Evolutionary conservation across 2,797 vertebrate genomes (phyloP).

Genomic region (Anabacerthia variegaticeps): DNA sequence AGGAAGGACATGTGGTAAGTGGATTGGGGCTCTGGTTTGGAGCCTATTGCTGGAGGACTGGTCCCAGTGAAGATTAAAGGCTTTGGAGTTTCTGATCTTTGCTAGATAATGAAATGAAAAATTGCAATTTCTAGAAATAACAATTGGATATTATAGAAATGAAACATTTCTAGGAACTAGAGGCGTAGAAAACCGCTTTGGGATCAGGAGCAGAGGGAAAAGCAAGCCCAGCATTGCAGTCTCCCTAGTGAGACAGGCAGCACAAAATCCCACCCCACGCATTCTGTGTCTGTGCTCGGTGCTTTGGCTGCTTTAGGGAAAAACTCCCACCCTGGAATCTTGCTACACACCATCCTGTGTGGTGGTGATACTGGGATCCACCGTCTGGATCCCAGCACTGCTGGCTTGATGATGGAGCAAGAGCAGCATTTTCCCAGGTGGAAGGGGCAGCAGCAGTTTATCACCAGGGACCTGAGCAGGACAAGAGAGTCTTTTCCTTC

Average conservation of each 20-base stretch:
- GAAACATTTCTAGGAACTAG: background rate
- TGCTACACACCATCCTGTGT: background rate
- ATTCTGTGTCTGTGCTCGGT: accelerated
- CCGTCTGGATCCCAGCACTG: no score
- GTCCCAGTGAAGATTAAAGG: background rate
- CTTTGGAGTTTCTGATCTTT: background rate
- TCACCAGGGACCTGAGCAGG: accelerated
- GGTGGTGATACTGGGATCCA: accelerated
- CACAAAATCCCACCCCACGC: background rate
- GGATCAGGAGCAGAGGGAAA: background rate
- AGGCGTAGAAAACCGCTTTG: background rate
- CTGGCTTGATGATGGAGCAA: accelerated
- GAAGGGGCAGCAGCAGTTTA: background rate
- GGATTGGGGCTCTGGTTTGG: background rate
- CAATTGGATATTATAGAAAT: background rate
- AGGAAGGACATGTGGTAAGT: background rate
- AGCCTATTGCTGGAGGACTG: background rate
- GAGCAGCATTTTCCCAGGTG: background rate
- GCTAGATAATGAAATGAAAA: background rate
- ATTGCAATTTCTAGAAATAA: background rate
- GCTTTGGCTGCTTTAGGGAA: background rate
- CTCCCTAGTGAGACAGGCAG: background rate
- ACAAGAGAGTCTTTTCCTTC: background rate
- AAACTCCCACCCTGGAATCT: background rate
- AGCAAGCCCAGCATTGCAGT: background rate